phyloP scores from a whole-genome alignment of 2,797 vertebrate genomes.

The Momotus momota region DNA sequence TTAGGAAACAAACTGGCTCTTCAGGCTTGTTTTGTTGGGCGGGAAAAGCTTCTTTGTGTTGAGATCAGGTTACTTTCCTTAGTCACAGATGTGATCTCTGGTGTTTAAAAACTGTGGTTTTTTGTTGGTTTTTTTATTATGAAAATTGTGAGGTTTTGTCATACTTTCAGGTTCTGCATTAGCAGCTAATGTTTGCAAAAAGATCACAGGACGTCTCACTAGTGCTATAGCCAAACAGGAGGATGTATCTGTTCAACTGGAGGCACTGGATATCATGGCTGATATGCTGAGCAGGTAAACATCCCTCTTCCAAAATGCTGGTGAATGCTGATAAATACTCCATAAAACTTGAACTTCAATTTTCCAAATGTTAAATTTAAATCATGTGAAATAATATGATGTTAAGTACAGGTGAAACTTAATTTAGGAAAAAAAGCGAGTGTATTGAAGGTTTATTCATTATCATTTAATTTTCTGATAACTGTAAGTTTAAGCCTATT shows the following conservation, averaged over 20 bases:
- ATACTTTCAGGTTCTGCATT: constrained; percentile 89
- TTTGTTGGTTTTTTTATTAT: background rate
- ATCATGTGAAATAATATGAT: background rate
- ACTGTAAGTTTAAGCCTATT: background rate
- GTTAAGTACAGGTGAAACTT: background rate
- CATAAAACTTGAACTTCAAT: background rate
- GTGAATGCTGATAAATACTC: background rate
- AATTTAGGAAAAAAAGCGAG: background rate
- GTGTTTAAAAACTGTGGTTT: background rate
- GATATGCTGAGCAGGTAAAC: constrained; percentile 98
- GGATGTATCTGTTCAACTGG: constrained; percentile 96
- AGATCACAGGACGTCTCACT: constrained; percentile 98
- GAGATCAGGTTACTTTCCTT: background rate
- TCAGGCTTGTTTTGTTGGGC: background rate
- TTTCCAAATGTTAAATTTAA: background rate
- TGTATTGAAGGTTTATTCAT: background rate
- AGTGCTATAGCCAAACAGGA: constrained; percentile 99
- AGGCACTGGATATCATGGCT: constrained; percentile 99
- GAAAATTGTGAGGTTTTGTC: constrained; percentile 16
- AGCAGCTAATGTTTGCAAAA: constrained; percentile 99
- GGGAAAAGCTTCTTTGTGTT: background rate
- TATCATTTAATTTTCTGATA: background rate
- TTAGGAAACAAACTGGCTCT: background rate
- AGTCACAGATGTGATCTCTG: background rate
- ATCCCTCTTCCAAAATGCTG: background rate